Evolutionary conservation across 2,113 vertebrate genomes (phyloP), one percentile per base, ranked within the genome.

Genomic region (Indicator indicator): DNA sequence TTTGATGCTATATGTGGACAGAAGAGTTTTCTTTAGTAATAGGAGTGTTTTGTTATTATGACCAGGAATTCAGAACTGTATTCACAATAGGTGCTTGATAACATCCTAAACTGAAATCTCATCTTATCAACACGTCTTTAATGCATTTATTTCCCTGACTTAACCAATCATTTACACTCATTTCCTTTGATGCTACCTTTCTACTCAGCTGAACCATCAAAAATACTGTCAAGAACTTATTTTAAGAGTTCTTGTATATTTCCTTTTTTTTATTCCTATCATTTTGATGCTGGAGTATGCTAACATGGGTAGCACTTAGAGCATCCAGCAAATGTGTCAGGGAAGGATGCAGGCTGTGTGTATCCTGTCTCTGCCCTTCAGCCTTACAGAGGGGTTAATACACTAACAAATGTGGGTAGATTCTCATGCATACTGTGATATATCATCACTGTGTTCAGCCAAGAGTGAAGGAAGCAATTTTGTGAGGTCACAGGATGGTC

Each of bases 391-490:
- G 48, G 16, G 26, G 28, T 73, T 86, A 83, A 94, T 94, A 92
- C 12, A 62, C 76, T 83, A 88, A 93, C 83, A 94, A 63, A 80
- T 83, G 33, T 1, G 0, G 1, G 83, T 70, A 93, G 83, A 93
- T 86, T 93, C 83, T 95, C 70, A 60, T 95, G 90, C 80, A 83
- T 40, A 71, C 54, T 78, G 54, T 84, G 90, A 93, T 94, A 86
- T 62, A 92, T 93, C 86, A 92, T 96, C 86, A 86, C 76, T 69
- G 70, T 90, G 94, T n/a, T 91, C 94, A 96, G 88, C 92, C 92
- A 94, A 93, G 83, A 94, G 95, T 93, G 94, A 96, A 96, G 40
- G 73, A 95, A 93, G 80, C 94, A 93, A 96, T 96, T 96, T 94
- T 94, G 80, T 95, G 94, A 96, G 95, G 96, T 96, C 90, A 4